Conservation (phyloP, 2,113 vertebrate genomes). For the Plotosus lineatus region DNA sequence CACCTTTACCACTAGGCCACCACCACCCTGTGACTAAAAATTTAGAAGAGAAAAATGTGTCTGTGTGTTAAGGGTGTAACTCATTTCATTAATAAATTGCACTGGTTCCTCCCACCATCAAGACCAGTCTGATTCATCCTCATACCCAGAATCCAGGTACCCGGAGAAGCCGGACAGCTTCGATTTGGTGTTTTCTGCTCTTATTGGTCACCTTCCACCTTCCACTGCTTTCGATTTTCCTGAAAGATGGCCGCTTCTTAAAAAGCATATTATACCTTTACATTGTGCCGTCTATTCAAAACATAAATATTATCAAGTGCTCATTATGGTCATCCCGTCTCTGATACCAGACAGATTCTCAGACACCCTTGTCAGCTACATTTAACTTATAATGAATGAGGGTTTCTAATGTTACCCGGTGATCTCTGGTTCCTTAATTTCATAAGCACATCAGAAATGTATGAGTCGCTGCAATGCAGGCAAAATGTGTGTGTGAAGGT, state of each 20-base stretch:
- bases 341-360: not conserved
- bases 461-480: not conserved
- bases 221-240: not conserved
- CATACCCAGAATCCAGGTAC: too few relatives aligned
- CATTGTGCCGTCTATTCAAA: too few relatives aligned
- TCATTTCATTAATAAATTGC: not conserved
- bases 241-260: not conserved
- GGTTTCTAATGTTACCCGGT: not conserved
- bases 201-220: conserved; percentile 1
- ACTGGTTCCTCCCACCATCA: not conserved
- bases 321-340: too few relatives aligned
- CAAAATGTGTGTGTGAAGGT: not conserved
- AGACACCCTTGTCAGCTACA: not conserved
- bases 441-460: not conserved
- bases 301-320: not conserved
- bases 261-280: too few relatives aligned
- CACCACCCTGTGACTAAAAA: too few relatives aligned
- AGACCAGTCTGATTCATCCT: not conserved
- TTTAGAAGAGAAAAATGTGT: too few relatives aligned
- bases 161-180: too few relatives aligned
- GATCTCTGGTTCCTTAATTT: not conserved
- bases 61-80: not conserved
- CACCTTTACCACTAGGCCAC: too few relatives aligned
- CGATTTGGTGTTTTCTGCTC: not conserved
- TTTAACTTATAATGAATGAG: not conserved